Conservation (phyloP, 2,888 invertebrate genomes). For the Vanessa cardui region DNA sequence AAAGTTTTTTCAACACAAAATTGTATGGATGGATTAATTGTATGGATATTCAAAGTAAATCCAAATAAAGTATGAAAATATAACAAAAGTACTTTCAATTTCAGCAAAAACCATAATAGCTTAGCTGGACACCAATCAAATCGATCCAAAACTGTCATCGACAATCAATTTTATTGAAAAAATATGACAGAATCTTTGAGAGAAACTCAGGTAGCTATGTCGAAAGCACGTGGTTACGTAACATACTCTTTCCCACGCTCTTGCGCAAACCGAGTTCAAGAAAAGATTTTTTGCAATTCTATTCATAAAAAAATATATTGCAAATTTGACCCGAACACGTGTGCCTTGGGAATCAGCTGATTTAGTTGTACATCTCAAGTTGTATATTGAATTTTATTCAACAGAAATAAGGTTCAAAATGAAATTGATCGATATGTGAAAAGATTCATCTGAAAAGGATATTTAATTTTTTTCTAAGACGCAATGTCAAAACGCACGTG, state of each 20-base stretch:
- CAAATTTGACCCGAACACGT: conserved; percentile 66
- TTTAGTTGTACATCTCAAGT: conserved; percentile 28
- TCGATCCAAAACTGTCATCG: conserved; percentile 48
- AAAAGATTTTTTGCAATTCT: conserved; percentile 57
- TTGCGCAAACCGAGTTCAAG: conserved; percentile 59
- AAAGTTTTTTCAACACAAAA: too few relatives aligned
- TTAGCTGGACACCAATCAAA: conserved; percentile 53
- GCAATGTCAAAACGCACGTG: conserved; percentile 23
- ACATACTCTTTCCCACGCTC: conserved; percentile 64
- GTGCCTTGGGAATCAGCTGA: conserved; percentile 75
- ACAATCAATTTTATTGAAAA: conserved; percentile 45
- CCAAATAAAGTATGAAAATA: conserved; percentile 7
- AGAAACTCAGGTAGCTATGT: conserved; percentile 54
- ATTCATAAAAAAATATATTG: conserved; percentile 56
- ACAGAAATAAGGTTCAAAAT: conserved; percentile 3
- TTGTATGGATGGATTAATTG: too few relatives aligned
- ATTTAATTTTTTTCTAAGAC: background rate
- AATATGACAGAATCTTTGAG: conserved; percentile 21
- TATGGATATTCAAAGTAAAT: background rate
- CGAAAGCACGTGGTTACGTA: conserved; percentile 55
- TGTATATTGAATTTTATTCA: conserved; percentile 42
- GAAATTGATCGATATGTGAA: background rate
- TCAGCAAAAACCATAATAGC: conserved; percentile 32
- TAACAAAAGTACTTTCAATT: background rate
- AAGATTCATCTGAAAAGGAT: conserved; percentile 10